Evolutionary conservation across 1,140 invertebrate species (phyloP).

Genomic region (Frieseomelitta varia): DNA sequence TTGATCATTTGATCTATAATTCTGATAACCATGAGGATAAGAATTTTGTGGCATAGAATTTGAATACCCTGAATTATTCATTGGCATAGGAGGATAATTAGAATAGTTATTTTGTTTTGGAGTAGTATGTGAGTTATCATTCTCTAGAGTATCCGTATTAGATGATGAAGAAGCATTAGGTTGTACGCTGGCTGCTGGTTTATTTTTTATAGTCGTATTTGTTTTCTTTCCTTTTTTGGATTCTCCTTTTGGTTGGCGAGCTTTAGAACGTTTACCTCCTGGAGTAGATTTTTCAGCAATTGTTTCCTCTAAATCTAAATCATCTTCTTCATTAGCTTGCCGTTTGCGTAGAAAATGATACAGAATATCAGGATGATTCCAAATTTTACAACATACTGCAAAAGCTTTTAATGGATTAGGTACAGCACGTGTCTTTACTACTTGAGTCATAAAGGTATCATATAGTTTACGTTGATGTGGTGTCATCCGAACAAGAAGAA

Average conservation of each 20-base stretch:
- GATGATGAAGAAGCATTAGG: conserved; percentile 82
- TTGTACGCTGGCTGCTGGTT: conserved; percentile 87
- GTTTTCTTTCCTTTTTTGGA: conserved; percentile 78
- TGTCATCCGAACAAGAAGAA: conserved; percentile 94
- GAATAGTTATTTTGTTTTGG: conserved; percentile 69
- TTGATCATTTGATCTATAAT: conserved; percentile 74
- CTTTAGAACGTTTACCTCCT: conserved; percentile 76
- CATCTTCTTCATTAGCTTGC: conserved; percentile 90
- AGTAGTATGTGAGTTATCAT: conserved; percentile 58
- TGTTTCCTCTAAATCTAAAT: conserved; percentile 93
- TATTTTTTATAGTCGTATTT: conserved; percentile 78
- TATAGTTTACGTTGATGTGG: conserved; percentile 93
- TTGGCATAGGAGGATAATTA: conserved; percentile 69
- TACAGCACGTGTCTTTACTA: conserved; percentile 91
- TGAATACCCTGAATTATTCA: conserved; percentile 66
- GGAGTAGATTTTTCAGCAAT: conserved; percentile 77
- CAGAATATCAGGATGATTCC: conserved; percentile 99
- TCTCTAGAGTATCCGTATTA: conserved; percentile 63
- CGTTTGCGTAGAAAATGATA: conserved; percentile 95
- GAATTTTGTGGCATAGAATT: conserved; percentile 60
- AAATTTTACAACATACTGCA: conserved; percentile 99
- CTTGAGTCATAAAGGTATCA: conserved; percentile 95
- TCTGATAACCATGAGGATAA: conserved; percentile 71
- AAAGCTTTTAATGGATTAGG: conserved; percentile 99
- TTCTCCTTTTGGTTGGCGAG: conserved; percentile 77